A percentile compares a stretch with the other conserved stretches of the same genome.
These are phyloP conservation scores for Miniopterus natalensis DNA, from an alignment of 2,113 vertebrate genomes.

Conservation along the genomic window DNA sequence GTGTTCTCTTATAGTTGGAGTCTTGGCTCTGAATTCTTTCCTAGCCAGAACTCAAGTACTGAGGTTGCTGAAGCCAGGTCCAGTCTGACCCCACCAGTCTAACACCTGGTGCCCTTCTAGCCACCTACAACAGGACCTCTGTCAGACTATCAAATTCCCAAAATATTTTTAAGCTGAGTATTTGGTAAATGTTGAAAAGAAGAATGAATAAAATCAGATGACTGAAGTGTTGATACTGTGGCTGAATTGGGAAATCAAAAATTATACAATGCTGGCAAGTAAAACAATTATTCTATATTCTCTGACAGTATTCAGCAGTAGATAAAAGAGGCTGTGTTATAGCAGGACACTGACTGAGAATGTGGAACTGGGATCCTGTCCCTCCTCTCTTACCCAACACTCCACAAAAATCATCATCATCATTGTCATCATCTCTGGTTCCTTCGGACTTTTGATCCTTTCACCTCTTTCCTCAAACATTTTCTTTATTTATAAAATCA, in stretches of 20 bases:
- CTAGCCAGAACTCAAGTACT: too few relatives aligned
- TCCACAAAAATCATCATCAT: neutral
- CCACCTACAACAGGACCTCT: neutral
- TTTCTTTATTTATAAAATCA: constrained; percentile 51
- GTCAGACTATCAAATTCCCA: constrained; percentile 17
- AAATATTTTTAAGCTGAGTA: constrained; percentile 26
- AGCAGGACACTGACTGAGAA: neutral
- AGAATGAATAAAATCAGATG: constrained; percentile 24
- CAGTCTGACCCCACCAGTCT: too few relatives aligned
- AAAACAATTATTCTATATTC: constrained; percentile 51
- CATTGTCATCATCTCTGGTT: neutral
- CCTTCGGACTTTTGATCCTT: constrained; percentile 13
- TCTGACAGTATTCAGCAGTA: neutral
- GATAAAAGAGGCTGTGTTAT: neutral
- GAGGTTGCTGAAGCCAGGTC: too few relatives aligned
- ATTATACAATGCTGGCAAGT: neutral
- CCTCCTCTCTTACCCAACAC: neutral
- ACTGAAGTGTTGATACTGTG: neutral
- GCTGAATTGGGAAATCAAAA: constrained; percentile 27
- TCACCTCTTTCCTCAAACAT: constrained; percentile 1
- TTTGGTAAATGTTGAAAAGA: constrained; percentile 39
- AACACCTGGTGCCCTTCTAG: too few relatives aligned
- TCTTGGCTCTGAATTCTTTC: too few relatives aligned
- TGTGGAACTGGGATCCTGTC: neutral
- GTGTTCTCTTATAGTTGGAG: too few relatives aligned